Conservation (phyloP, 92 coral and sea anemone species). For the Parazoanthus darwini region DNA sequence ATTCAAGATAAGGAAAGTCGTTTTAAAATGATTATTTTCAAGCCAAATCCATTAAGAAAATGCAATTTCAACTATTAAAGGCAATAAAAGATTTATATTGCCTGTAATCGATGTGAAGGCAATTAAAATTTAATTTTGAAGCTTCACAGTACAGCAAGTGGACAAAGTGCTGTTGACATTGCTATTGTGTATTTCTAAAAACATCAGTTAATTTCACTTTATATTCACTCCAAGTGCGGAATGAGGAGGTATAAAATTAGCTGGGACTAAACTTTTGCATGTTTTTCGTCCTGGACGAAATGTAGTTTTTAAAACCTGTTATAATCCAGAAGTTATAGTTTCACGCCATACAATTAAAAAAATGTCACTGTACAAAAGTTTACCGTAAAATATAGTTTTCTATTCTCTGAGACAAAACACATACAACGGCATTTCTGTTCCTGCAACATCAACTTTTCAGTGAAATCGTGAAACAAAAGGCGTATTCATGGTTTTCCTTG, state of each 20-base stretch:
- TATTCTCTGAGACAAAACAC: too few species aligned
- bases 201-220: not conserved
- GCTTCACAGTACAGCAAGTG: not conserved
- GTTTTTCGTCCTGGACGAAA: too few species aligned
- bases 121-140: not conserved
- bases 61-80: not conserved
- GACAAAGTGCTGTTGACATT: not conserved
- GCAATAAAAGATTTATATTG: constrained; percentile 21
- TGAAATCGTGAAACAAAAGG: not conserved
- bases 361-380: too few species aligned
- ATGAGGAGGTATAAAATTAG: too few species aligned
- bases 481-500: not conserved
- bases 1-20: not conserved
- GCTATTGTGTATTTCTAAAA: not conserved
- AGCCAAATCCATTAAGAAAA: not conserved
- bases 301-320: too few species aligned
- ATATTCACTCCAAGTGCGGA: too few species aligned
- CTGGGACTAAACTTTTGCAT: too few species aligned
- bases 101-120: not conserved
- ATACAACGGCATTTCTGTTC: too few species aligned
- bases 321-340: too few species aligned
- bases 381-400: too few species aligned
- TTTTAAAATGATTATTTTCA: not conserved
- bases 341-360: too few species aligned
- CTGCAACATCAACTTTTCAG: too few species aligned